phyloP scores from a whole-genome alignment of 1,140 invertebrate species.

The Nomia melanderi region DNA sequence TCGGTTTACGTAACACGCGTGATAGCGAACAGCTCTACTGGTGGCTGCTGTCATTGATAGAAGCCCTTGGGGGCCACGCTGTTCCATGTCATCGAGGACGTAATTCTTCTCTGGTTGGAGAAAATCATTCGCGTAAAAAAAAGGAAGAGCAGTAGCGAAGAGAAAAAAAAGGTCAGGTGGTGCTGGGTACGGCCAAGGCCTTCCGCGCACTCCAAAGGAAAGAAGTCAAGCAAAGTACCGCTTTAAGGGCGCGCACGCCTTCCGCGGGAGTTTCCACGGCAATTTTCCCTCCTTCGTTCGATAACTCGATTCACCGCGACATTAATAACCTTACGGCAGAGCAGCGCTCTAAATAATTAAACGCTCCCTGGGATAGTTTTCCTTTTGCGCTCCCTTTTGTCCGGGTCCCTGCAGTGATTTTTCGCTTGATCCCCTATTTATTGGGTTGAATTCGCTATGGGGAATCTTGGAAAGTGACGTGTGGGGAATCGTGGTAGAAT shows the following conservation, averaged over 20 bases:
- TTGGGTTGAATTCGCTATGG: too few relatives aligned
- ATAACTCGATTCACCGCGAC: constrained; percentile 19
- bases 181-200: not conserved
- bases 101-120: not conserved
- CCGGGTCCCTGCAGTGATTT: not conserved
- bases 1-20: not conserved
- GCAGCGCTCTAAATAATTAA: constrained; percentile 3
- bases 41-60: not conserved
- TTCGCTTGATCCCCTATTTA: too few relatives aligned
- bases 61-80: not conserved
- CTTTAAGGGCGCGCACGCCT: not conserved
- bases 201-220: not conserved
- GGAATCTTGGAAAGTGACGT: too few relatives aligned
- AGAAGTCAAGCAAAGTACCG: not conserved
- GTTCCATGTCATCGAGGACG: not conserved
- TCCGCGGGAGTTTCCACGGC: not conserved
- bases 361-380: too few relatives aligned
- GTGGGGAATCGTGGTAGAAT: too few relatives aligned
- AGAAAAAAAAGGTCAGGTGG: constrained; percentile 19
- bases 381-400: not conserved
- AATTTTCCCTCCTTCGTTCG: constrained; percentile 8
- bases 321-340: constrained; percentile 32
- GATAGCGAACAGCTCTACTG: not conserved
- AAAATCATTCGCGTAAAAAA: constrained; percentile 4
- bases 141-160: too few relatives aligned